These are phyloP conservation scores for Drosophila persimilis DNA, from an alignment of 1,140 invertebrate species.

Conservation along the genomic window DNA sequence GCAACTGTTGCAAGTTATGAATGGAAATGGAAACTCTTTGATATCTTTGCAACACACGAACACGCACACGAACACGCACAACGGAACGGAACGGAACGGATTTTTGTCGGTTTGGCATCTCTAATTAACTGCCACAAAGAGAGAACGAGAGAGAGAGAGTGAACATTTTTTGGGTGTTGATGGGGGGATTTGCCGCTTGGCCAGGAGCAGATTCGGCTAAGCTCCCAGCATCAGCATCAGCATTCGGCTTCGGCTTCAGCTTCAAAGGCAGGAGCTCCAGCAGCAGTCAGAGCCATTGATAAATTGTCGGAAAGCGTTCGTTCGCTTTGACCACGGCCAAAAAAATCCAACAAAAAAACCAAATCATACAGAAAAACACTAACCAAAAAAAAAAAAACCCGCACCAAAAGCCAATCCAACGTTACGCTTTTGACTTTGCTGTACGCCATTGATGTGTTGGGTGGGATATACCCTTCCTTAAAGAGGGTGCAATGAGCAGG, in stretches of 20 bases:
- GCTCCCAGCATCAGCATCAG: neutral
- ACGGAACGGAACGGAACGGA: neutral
- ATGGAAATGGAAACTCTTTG: slow-evolving; percentile 34
- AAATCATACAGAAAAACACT: slow-evolving; percentile 2
- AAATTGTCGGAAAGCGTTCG: slow-evolving; percentile 46
- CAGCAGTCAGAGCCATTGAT: slow-evolving; percentile 38
- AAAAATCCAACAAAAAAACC: neutral
- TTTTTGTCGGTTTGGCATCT: slow-evolving; percentile 19
- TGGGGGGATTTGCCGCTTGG: slow-evolving; percentile 8
- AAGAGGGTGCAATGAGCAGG: too few species aligned
- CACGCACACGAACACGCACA: neutral
- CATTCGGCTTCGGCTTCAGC: neutral
- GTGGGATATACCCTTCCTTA: neutral
- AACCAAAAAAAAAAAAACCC: slow-evolving; percentile 28
- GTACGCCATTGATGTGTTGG: neutral
- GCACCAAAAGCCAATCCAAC: slow-evolving; percentile 39
- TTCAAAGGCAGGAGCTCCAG: slow-evolving; percentile 10
- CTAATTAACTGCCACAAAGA: slow-evolving; percentile 45
- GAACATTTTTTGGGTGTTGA: neutral
- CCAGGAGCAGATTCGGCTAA: slow-evolving; percentile 27
- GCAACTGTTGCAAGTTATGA: slow-evolving; percentile 12
- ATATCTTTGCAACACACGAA: neutral
- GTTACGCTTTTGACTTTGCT: slow-evolving; percentile 38
- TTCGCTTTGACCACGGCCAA: slow-evolving; percentile 26
- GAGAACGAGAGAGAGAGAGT: neutral